Conservation (phyloP, 2,113 vertebrate species). For the Phoenicopterus ruber region DNA sequence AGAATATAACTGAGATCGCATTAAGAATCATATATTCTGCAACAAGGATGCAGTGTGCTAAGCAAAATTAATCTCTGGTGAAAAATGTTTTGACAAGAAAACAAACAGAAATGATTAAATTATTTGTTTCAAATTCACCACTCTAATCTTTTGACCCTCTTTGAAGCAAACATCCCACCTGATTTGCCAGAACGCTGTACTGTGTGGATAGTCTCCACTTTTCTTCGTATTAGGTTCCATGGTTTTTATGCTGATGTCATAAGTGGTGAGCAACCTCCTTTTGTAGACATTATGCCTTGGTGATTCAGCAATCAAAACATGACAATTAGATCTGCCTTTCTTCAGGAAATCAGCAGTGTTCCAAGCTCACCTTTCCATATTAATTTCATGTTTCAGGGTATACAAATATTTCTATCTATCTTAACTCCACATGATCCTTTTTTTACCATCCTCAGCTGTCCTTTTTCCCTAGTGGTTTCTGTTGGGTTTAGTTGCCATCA, state of each 20-base stretch:
- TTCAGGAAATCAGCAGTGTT: not conserved
- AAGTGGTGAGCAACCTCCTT: not conserved
- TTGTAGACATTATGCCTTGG: not conserved
- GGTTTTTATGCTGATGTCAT: not conserved
- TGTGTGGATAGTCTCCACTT: not conserved
- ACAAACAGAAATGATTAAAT: not conserved
- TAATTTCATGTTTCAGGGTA: not conserved
- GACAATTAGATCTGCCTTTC: not conserved
- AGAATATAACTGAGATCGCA: not conserved
- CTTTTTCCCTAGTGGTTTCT: not conserved
- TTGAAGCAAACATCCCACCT: not conserved
- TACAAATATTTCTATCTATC: not conserved
- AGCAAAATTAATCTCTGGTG: not conserved
- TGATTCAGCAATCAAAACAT: not conserved
- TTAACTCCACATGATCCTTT: not conserved
- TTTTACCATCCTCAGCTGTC: not conserved
- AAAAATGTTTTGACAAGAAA: not conserved
- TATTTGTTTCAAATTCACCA: not conserved
- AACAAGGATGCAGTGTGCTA: not conserved
- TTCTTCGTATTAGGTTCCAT: not conserved
- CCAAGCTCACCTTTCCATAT: not conserved
- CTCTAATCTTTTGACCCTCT: not conserved
- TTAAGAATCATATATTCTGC: not conserved
- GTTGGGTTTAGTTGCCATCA: not conserved
- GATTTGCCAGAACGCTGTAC: not conserved